Conservation (phyloP, 2,888 invertebrate genomes). For the Spodoptera littoralis region DNA sequence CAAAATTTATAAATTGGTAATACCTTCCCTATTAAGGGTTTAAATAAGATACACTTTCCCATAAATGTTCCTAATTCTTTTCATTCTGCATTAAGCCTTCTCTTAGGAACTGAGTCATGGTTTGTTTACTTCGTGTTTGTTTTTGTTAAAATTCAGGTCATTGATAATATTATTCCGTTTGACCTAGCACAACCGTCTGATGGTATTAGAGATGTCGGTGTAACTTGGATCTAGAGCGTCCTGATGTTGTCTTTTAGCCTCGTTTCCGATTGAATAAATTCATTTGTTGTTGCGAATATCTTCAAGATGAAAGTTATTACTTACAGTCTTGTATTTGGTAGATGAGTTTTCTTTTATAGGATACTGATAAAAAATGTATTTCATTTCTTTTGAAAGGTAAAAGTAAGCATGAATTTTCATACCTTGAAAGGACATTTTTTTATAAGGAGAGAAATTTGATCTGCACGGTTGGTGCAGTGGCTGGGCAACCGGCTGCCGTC, state of each 20-base stretch:
- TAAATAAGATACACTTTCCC: conserved; percentile 23
- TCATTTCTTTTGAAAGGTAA: no score
- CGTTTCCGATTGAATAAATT: conserved; percentile 27
- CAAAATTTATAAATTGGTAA: conserved; percentile 17
- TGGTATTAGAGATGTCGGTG: conserved; percentile 12
- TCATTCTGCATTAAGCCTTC: conserved; percentile 66
- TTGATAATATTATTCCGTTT: conserved; percentile 28
- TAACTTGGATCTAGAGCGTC: conserved; percentile 11
- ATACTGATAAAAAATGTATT: no score
- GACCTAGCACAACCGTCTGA: conserved; percentile 8
- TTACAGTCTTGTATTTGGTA: neutral
- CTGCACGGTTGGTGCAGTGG: no score
- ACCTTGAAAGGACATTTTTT: no score
- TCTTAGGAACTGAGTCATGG: conserved; percentile 63
- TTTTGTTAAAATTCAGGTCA: conserved; percentile 47
- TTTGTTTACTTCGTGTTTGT: conserved; percentile 56
- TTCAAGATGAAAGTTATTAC: neutral
- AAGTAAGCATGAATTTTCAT: no score
- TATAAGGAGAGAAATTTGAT: no score
- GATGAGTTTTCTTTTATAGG: neutral
- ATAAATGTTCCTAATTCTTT: conserved; percentile 64
- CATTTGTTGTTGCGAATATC: conserved; percentile 16
- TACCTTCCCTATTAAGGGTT: conserved; percentile 22
- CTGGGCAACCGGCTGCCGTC: no score
- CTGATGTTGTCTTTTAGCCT: conserved; percentile 18